phyloP scores from a whole-genome alignment of 2,888 invertebrate species.

The Tenthredo notha region DNA sequence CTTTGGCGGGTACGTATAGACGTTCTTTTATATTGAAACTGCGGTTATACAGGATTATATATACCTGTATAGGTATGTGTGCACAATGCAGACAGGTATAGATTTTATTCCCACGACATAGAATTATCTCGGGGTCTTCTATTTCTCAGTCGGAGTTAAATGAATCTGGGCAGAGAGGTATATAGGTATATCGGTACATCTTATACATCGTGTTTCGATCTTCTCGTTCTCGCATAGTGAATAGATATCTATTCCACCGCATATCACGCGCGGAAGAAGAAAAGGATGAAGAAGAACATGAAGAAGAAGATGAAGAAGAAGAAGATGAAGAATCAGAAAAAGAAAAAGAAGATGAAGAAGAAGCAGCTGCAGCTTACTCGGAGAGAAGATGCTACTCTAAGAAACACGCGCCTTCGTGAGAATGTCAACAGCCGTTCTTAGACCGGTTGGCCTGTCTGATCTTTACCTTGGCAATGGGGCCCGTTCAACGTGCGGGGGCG shows the following conservation, averaged over 20 bases:
- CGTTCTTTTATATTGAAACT: not conserved
- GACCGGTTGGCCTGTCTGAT: conserved; percentile 35
- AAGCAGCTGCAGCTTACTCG: conserved; percentile 9
- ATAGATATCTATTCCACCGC: not conserved
- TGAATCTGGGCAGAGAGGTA: not conserved
- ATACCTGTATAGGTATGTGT: no score
- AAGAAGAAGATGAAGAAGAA: not conserved
- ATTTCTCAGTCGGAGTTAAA: not conserved
- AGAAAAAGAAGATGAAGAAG: not conserved
- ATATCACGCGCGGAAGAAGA: conserved; percentile 5
- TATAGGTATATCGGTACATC: not conserved
- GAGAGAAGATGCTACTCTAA: conserved; percentile 21
- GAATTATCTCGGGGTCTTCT: not conserved
- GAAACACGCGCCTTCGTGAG: conserved; percentile 44
- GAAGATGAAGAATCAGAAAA: not conserved
- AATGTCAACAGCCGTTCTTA: conserved; percentile 28
- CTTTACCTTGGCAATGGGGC: conserved; percentile 22
- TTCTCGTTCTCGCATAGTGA: not conserved
- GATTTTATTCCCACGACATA: conserved; percentile 12
- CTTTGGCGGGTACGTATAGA: not conserved
- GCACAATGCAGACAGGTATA: not conserved
- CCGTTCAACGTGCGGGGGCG: conserved; percentile 40
- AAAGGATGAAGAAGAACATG: not conserved
- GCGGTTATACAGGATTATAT: no score
- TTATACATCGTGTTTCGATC: conserved; percentile 9